Evolutionary conservation across 2,113 vertebrate species (phyloP), one percentile per base, ranked within the genome.

Genomic region (Nesospiza acunhae): DNA sequence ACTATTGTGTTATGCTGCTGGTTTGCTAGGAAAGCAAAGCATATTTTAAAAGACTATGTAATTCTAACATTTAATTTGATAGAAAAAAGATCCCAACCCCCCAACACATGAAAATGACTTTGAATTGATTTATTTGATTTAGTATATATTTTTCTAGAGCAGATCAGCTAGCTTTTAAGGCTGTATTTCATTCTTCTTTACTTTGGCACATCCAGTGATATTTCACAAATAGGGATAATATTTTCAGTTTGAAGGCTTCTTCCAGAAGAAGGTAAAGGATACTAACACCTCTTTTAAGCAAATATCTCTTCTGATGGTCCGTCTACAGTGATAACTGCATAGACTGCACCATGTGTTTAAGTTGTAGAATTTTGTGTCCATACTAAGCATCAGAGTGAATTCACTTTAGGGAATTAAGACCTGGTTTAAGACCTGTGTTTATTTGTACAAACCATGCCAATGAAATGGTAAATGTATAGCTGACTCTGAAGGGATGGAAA

Each of bases 1-100:
- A 60, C 37, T 60, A 78, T 94, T 97, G 89, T 96, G 46, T 80
- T 89, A 56, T 35, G 35, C 17, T 90, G 41, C 35, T 85, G 41
- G 21, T 50, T 82, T 92, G 37, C 50, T 64, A 79, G 56, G 55
- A 89, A 94, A 91, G 15, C 52, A 87, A 94, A 91, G 14, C 47
- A 66, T 41, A 7, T 58, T 87, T 89, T 87, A 66, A 72, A 84
- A 85, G 20, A 46, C 23, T 50, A 14, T 50, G 23, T 31, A 60
- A 84, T 66, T 90, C 16, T 69, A 70, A 62, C 24, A 16, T 49
- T 85, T 85, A 76, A 84, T 82, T 58, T 77, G n/a, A 77, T 44
- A 37, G 39, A 73, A 82, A 82, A 84, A 68, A 1, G 13, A 64
- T 17, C 17, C 24, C 20, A 55, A 63, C 30, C 3, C 1, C 3